These are phyloP conservation scores for Heteromyza rotundicornis DNA, from an alignment of 2,888 invertebrate genomes.

Conservation along the genomic window DNA sequence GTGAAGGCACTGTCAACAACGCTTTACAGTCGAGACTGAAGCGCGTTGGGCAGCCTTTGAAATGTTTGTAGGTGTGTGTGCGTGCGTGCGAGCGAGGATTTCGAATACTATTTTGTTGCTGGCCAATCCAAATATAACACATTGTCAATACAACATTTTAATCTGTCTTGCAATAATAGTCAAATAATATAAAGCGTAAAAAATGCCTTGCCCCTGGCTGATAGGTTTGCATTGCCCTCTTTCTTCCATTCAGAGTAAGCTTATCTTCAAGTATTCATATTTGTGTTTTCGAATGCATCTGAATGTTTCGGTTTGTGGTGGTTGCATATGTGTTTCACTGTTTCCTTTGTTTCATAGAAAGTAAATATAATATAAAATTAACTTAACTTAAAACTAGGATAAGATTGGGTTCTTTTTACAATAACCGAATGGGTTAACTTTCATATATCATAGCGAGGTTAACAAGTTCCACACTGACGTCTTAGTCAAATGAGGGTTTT, in stretches of 20 bases:
- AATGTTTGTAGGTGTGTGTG: no score
- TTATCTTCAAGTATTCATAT: slow-evolving; percentile 1
- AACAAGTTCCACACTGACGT: slow-evolving; percentile 33
- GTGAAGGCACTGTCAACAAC: no score
- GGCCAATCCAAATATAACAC: not conserved
- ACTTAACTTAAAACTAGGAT: not conserved
- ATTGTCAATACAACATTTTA: not conserved
- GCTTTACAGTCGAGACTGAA: no score
- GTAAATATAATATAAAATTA: slow-evolving; percentile 1
- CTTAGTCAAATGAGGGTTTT: no score
- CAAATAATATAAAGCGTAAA: slow-evolving; percentile 40
- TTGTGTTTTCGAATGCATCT: slow-evolving; percentile 17
- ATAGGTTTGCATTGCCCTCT: slow-evolving; percentile 38
- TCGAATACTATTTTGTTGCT: no score
- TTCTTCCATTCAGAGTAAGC: slow-evolving; percentile 5
- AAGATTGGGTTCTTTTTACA: not conserved
- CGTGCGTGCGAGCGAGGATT: no score
- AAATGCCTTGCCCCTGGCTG: slow-evolving; percentile 48
- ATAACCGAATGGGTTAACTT: no score
- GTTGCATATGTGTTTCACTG: not conserved
- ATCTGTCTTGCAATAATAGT: not conserved
- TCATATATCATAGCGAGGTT: no score
- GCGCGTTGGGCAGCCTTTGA: no score
- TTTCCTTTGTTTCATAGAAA: slow-evolving; percentile 12
- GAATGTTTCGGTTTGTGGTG: not conserved